Evolutionary conservation across 2,888 invertebrate species (phyloP).

Genomic region (Xylophagus ater): DNA sequence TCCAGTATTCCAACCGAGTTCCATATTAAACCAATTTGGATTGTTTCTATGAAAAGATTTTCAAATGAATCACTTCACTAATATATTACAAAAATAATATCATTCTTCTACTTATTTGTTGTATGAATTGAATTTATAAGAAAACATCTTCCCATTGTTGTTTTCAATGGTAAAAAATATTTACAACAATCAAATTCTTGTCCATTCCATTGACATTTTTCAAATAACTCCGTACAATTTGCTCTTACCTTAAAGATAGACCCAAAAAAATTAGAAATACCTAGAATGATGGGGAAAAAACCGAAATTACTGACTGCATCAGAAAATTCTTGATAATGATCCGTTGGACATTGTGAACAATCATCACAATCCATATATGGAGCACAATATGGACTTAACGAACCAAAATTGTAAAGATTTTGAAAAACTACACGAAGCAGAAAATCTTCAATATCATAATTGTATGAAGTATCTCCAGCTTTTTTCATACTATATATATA

Average conservation of each 20-base stretch:
- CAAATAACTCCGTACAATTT: conserved; percentile 43
- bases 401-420: conserved; percentile 28
- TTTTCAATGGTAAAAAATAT: conserved; percentile 47
- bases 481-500: not conserved
- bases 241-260: conserved; percentile 24
- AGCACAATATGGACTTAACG: conserved; percentile 24
- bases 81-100: not conserved
- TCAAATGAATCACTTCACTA: not conserved
- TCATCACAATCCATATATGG: conserved; percentile 20
- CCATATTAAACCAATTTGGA: conserved; percentile 27
- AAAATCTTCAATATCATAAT: conserved; percentile 31
- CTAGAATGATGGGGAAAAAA: not conserved
- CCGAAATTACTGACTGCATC: conserved; percentile 21
- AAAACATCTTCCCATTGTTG: conserved; percentile 50
- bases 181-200: conserved; percentile 48
- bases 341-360: conserved; percentile 29
- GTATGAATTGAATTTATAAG: conserved; percentile 50
- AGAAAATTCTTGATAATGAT: conserved; percentile 24
- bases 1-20: conserved; percentile 23
- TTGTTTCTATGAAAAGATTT: conserved; percentile 3
- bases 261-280: not conserved
- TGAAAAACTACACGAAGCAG: conserved; percentile 30
- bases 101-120: conserved; percentile 36
- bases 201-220: conserved; percentile 45
- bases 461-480: conserved; percentile 17